phyloP scores from a whole-genome alignment of 1,140 invertebrate genomes.

The Ips typographus region DNA sequence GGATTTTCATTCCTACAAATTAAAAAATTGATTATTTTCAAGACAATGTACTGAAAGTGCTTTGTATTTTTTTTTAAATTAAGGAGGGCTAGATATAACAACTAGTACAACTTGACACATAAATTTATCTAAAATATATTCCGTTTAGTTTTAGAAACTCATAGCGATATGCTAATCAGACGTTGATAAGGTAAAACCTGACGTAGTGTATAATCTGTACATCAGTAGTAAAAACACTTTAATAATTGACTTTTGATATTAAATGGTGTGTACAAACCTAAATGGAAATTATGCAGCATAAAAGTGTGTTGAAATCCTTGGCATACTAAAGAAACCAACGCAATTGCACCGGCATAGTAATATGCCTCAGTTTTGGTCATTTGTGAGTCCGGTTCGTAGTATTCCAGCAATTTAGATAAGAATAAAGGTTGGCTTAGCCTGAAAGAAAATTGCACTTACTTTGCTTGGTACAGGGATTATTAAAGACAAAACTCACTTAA shows the following conservation, averaged over 20 bases:
- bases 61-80: too few species aligned
- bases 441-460: background rate
- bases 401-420: constrained; percentile 34
- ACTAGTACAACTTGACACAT: too few species aligned
- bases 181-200: too few species aligned
- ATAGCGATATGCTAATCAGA: too few species aligned
- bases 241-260: constrained; percentile 23
- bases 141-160: too few species aligned
- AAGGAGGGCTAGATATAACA: too few species aligned
- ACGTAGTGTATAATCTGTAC: too few species aligned
- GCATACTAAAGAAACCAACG: constrained; percentile 63
- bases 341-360: constrained; percentile 67
- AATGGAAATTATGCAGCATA: constrained; percentile 68
- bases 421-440: constrained; percentile 54
- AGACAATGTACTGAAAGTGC: background rate
- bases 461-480: background rate
- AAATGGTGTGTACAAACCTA: constrained; percentile 43
- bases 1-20: constrained; percentile 69
- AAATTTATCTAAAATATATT: too few species aligned
- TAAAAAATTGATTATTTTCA: constrained; percentile 2
- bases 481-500: constrained; percentile 41
- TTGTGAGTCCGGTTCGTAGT: constrained; percentile 31
- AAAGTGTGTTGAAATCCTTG: constrained; percentile 75
- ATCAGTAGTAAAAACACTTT: constrained; percentile 51
- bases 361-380: constrained; percentile 59